These are phyloP conservation scores for Trachelus iudaicus DNA, from an alignment of 2,888 invertebrate species.

Conservation along the genomic window DNA sequence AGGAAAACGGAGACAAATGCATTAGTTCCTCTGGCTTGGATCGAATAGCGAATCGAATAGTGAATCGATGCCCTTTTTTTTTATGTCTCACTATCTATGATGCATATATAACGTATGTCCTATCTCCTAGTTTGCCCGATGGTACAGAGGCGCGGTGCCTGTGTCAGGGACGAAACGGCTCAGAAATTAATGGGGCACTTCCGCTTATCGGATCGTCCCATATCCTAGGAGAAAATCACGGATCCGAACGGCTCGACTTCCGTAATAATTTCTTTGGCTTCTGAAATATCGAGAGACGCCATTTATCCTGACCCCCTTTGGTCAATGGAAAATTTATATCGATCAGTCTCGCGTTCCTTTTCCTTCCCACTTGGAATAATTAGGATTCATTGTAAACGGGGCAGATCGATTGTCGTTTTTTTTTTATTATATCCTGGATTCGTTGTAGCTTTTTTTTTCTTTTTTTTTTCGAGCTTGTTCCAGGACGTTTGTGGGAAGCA, in stretches of 20 bases:
- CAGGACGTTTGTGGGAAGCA: neutral
- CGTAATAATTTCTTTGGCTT: neutral
- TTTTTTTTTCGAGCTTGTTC: neutral
- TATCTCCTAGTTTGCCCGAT: neutral
- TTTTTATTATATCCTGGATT: neutral
- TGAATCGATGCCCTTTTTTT: neutral
- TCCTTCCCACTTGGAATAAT: neutral
- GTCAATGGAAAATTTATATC: neutral
- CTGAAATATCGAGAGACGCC: neutral
- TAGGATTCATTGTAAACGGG: neutral
- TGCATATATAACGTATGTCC: neutral
- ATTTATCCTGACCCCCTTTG: neutral
- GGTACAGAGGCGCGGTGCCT: neutral
- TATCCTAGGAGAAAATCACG: neutral
- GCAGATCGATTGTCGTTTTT: neutral
- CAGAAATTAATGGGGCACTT: neutral
- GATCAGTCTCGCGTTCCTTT: neutral
- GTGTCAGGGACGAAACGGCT: neutral
- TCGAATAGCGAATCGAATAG: neutral
- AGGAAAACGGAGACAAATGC: constrained; percentile 40
- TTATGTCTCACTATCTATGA: neutral
- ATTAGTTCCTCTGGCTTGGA: constrained; percentile 28
- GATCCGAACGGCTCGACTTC: neutral
- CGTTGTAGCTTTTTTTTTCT: neutral
- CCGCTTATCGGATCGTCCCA: neutral